Conservation (phyloP, 2,113 vertebrate genomes). For the Heterocephalus glaber region DNA sequence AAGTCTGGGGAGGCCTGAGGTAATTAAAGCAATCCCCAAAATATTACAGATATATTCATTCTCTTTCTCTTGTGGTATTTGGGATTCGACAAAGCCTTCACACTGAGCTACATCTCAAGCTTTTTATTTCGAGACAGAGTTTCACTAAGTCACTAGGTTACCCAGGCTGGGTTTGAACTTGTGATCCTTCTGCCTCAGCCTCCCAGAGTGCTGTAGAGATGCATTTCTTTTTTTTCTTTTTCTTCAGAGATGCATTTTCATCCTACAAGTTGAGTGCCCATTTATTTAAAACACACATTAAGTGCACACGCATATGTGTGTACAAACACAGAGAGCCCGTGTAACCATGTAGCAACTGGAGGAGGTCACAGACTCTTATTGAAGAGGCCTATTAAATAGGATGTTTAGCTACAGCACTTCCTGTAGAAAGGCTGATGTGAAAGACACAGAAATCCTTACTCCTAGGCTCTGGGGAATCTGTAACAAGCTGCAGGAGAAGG, state of each 20-base stretch:
- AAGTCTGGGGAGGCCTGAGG: neutral
- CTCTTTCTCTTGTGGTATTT: neutral
- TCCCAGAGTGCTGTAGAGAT: neutral
- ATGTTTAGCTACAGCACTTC: neutral
- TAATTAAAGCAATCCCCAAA: constrained; percentile 6
- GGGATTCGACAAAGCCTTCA: neutral
- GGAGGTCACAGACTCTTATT: neutral
- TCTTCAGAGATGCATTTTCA: neutral
- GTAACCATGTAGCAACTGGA: neutral
- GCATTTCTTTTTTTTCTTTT: neutral
- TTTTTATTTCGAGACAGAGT: neutral
- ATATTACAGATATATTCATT: neutral
- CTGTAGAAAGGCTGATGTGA: neutral
- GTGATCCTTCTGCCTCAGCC: neutral
- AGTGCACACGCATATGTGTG: neutral
- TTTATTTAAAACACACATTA: neutral
- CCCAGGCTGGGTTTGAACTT: neutral
- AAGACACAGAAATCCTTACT: neutral
- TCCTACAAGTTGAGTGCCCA: neutral
- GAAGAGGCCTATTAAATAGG: neutral
- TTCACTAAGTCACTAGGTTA: neutral
- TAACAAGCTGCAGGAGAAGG: neutral
- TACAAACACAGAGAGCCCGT: neutral
- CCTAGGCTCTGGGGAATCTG: neutral
- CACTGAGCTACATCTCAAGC: neutral